A percentile compares a stretch with the other conserved stretches of the same genome.
Conservation (phyloP, 1,140 invertebrate species). For the Maniola jurtina region DNA sequence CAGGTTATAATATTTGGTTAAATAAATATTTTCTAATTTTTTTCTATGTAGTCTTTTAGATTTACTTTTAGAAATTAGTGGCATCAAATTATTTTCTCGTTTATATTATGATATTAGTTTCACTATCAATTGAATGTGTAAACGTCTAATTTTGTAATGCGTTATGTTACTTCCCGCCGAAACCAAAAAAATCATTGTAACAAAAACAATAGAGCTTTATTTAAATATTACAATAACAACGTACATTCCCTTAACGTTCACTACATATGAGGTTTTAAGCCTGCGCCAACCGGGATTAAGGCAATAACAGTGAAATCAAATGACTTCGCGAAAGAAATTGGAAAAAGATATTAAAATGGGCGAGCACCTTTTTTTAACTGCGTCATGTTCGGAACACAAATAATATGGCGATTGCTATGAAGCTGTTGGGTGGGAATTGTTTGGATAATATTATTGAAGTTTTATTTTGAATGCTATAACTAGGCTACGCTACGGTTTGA, state of each 20-base stretch:
- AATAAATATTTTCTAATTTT: too few relatives aligned
- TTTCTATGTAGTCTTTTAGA: too few relatives aligned
- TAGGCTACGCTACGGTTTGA: too few relatives aligned
- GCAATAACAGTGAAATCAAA: conserved; percentile 8
- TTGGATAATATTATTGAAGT: not conserved
- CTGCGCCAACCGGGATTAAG: not conserved
- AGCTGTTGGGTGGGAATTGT: not conserved
- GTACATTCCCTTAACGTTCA: not conserved
- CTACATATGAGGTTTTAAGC: conserved; percentile 1
- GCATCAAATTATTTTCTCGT: too few relatives aligned
- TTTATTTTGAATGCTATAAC: conserved; percentile 20
- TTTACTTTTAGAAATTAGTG: too few relatives aligned
- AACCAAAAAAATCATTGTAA: not conserved
- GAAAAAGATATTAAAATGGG: conserved; percentile 10
- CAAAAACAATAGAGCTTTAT: not conserved
- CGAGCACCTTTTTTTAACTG: conserved; percentile 2
- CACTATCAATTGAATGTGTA: too few relatives aligned
- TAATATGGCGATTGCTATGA: not conserved
- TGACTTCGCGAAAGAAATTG: conserved; percentile 7
- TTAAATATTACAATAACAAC: not conserved
- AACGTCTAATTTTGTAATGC: too few relatives aligned
- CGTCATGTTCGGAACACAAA: conserved; percentile 3
- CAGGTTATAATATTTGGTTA: too few relatives aligned
- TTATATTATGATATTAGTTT: too few relatives aligned
- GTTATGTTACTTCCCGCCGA: not conserved